Percentiles rank a stretch among this genome's conserved stretches.
phyloP scores from a whole-genome alignment of 1,140 invertebrate genomes.

The Cherax quadricarinatus region DNA sequence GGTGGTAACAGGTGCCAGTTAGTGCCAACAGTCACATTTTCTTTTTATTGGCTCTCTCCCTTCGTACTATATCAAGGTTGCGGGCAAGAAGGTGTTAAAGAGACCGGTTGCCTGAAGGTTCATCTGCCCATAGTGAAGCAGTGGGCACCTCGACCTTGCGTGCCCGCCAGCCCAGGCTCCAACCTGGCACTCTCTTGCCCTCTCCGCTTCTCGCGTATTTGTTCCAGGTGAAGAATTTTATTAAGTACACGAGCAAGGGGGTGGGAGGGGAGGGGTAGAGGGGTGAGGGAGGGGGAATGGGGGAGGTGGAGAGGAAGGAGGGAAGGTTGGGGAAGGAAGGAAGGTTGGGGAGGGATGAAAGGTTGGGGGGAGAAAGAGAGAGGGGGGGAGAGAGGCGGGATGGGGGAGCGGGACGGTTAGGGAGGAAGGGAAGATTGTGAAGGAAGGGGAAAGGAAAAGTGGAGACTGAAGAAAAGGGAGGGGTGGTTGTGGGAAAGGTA shows the following conservation, averaged over 20 bases:
- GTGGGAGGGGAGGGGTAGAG: background rate
- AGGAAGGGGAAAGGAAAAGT: background rate
- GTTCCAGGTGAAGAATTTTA: conserved; percentile 50
- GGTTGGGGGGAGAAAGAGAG: background rate
- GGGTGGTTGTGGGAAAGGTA: background rate
- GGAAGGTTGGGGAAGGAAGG: background rate
- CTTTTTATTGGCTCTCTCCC: conserved; percentile 61
- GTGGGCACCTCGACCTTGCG: background rate
- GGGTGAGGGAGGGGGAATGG: background rate
- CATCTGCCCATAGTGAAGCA: background rate
- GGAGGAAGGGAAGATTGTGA: background rate
- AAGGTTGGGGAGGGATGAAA: background rate
- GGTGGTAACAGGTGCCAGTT: conserved; percentile 64
- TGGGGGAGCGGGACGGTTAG: background rate
- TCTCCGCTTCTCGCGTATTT: background rate
- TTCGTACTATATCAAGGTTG: conserved; percentile 50
- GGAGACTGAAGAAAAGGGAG: background rate
- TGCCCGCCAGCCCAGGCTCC: background rate
- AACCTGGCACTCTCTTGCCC: background rate
- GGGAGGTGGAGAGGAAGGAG: background rate
- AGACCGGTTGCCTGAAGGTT: background rate
- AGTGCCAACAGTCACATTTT: conserved; percentile 60
- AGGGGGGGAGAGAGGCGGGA: background rate
- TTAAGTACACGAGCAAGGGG: conserved; percentile 24
- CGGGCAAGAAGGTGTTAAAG: conserved; percentile 17